These are phyloP conservation scores for Notolepis coatsorum DNA, from an alignment of 2,797 vertebrate species.

Conservation along the genomic window DNA sequence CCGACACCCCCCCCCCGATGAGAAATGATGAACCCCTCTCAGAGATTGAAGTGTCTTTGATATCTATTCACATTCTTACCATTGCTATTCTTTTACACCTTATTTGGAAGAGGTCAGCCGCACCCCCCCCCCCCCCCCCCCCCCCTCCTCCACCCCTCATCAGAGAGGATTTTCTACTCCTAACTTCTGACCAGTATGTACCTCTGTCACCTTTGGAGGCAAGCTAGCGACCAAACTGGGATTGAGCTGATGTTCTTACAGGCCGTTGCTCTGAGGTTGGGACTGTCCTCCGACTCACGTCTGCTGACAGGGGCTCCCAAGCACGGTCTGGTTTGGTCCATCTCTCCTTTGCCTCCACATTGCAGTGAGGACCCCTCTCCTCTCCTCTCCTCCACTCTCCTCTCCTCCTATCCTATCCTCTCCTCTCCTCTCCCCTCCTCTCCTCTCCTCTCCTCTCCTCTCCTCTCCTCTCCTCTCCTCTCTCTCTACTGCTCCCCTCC, in stretches of 20 bases:
- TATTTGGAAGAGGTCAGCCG: conserved; percentile 46
- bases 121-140: too few relatives aligned
- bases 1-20: conserved; percentile 11
- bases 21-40: conserved; percentile 21
- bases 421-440: too few relatives aligned
- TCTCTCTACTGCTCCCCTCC: too few relatives aligned
- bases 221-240: conserved; percentile 64
- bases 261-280: conserved; percentile 11
- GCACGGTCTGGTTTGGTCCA: conserved; percentile 19
- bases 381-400: too few relatives aligned
- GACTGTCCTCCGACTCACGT: conserved; percentile 29
- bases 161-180: conserved; percentile 18
- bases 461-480: too few relatives aligned
- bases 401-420: too few relatives aligned
- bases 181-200: conserved; percentile 52
- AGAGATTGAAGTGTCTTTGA: conserved; percentile 64
- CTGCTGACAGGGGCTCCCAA: conserved; percentile 25
- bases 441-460: too few relatives aligned
- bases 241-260: conserved; percentile 45
- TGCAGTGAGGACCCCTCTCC: conserved; percentile 28
- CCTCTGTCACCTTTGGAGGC: conserved; percentile 55
- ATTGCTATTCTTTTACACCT: conserved; percentile 27
- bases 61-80: conserved; percentile 35
- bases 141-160: background rate
- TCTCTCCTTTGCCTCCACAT: background rate